Conservation (phyloP, 2,797 vertebrate species). For the Gambelia wislizenii region DNA sequence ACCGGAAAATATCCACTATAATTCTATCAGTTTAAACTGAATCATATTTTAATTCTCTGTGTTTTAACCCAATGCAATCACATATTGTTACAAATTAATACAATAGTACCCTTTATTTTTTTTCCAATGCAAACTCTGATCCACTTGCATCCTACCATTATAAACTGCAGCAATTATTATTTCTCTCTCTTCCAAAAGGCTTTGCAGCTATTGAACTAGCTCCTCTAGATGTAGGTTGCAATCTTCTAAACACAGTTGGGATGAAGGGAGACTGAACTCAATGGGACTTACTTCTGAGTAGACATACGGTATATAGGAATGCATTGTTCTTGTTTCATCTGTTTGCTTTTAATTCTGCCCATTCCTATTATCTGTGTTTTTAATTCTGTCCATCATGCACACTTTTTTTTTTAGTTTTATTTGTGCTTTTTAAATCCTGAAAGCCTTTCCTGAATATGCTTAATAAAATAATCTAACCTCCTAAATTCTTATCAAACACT, state of each 20-base stretch:
- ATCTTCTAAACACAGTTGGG: not conserved
- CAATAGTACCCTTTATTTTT: not conserved
- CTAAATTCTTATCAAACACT: not conserved
- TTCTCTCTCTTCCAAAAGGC: not conserved
- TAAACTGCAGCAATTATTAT: not conserved
- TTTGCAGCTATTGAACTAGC: not conserved
- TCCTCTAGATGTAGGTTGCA: not conserved
- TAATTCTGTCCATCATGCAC: not conserved
- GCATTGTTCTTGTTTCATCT: not conserved
- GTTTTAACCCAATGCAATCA: not conserved
- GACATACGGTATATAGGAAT: not conserved
- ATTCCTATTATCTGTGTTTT: too few species aligned
- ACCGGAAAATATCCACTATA: slow-evolving; percentile 52
- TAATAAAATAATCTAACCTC: not conserved
- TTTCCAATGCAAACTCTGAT: not conserved
- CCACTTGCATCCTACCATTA: not conserved
- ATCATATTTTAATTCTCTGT: not conserved
- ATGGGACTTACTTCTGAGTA: too few species aligned
- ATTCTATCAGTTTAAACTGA: slow-evolving; percentile 29
- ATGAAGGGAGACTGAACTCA: not conserved
- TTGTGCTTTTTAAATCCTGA: not conserved
- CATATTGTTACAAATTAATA: not conserved
- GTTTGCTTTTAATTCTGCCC: not conserved
- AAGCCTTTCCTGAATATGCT: not conserved
- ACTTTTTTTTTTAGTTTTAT: not conserved